Conservation (phyloP, 92 coral and sea anemone genomes). For the Porites rus region DNA sequence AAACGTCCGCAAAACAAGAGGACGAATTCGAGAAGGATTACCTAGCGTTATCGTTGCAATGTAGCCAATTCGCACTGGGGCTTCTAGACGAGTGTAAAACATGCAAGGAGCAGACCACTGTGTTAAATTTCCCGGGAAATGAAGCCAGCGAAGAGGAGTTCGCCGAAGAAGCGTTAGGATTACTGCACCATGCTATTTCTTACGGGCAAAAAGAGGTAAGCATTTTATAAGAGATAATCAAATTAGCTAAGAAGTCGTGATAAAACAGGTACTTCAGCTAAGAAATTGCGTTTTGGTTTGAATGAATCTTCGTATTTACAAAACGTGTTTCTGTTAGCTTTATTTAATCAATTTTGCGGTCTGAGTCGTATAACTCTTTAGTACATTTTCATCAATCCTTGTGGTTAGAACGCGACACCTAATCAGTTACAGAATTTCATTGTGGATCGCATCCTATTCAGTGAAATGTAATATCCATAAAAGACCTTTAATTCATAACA, state of each 20-base stretch:
- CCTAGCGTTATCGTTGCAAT: conserved; percentile 72
- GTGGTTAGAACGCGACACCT: neutral
- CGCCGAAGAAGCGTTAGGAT: conserved; percentile 76
- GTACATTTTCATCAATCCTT: neutral
- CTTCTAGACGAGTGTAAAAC: conserved; percentile 93
- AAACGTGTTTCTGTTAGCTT: conserved; percentile 20
- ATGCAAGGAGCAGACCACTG: conserved; percentile 85
- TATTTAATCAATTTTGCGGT: neutral
- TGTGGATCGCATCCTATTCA: neutral
- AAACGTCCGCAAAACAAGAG: conserved; percentile 81
- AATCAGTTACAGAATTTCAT: neutral
- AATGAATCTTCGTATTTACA: conserved; percentile 18
- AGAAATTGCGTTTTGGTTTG: conserved; percentile 5
- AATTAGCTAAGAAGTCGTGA: conserved; percentile 28
- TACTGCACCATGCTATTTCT: conserved; percentile 88
- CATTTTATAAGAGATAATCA: neutral
- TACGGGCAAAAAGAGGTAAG: conserved; percentile 98
- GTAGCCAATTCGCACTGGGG: conserved; percentile 86
- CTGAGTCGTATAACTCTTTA: neutral
- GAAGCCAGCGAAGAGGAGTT: conserved; percentile 71
- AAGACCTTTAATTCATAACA: neutral
- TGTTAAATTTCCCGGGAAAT: conserved; percentile 88
- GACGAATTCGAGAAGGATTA: conserved; percentile 98
- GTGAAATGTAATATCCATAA: neutral
- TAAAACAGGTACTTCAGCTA: conserved; percentile 9